Base-by-base conservation (phyloP, 2,113 vertebrate genomes). In the Cervus canadensis region DNA sequence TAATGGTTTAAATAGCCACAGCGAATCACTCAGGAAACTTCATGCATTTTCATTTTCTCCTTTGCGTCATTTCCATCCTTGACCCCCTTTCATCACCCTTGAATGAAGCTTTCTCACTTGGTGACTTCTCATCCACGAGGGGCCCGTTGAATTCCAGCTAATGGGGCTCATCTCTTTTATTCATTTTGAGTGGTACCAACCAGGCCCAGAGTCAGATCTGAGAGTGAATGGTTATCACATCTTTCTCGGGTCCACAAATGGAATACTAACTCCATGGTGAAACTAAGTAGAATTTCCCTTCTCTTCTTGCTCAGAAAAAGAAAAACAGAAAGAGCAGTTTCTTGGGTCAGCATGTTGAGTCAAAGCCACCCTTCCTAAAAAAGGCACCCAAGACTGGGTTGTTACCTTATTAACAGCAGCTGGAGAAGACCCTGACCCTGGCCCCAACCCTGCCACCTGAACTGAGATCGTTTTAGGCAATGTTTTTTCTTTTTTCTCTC, bases 1-100 rank as follows among this genome's bases (percentile, higher is more conserved):
- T 88, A 89, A 78, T 94, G 92, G 71, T 82, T 97, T 84, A 15
- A 88, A 67, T 93, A 83, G 78, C 74, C 89, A 33, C 36, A 48
- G 62, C 56, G 33, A 59, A 59, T 91, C 94, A 79, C 85, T 76
- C 87, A 91, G 83, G 76, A 67, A 88, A 52, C 84, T 88, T 84
- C 96, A 83, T 81, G 23, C 82, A 76, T 94, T 60, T 93, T 40
- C 59, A 60, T 67, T 71, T 89, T 93, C 86, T 43, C 59, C 36
- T 71, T 62, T 76, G 6, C 67, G 14, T 92, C 64, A 7, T 93
- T 92, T 98, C 91, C 48, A 13, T 57, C 82, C 84, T 57, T 82
- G 78, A 56, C 91, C 79, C n/a, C 19, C 36, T 94, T 91, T 88
- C 87, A 54, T 91, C 64, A 7, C 64, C 62, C 26, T 88, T 30